These are phyloP conservation scores for Tineola bisselliella DNA, from an alignment of 2,888 invertebrate genomes.

Conservation along the genomic window DNA sequence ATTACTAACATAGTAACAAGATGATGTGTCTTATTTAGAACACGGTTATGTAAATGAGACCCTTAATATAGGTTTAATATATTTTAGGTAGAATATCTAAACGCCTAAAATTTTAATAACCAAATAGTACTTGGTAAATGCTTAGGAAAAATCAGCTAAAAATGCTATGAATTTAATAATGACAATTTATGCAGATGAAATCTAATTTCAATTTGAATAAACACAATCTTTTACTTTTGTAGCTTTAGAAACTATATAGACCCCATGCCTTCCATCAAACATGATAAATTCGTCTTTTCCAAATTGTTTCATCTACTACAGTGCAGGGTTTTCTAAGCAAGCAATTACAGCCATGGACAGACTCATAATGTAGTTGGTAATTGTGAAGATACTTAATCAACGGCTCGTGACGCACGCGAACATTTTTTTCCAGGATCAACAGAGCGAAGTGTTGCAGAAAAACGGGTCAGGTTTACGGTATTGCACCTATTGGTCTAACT, in stretches of 20 bases:
- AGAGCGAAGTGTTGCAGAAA: constrained; percentile 9
- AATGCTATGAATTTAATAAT: too few species aligned
- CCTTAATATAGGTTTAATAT: too few species aligned
- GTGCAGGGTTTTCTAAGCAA: not conserved
- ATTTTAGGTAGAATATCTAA: not conserved
- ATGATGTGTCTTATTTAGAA: too few species aligned
- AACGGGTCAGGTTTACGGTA: not conserved
- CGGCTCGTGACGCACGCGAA: constrained; percentile 10
- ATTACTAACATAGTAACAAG: too few species aligned
- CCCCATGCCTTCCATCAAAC: too few species aligned
- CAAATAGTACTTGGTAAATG: not conserved
- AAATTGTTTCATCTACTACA: not conserved
- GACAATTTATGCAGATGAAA: too few species aligned
- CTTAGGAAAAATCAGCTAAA: not conserved
- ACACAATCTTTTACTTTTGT: too few species aligned
- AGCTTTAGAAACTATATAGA: too few species aligned
- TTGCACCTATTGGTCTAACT: not conserved
- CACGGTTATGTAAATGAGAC: too few species aligned
- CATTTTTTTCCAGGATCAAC: constrained; percentile 11
- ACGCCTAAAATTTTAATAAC: not conserved
- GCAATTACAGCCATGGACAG: not conserved
- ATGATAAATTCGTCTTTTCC: not conserved
- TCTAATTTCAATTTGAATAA: too few species aligned
- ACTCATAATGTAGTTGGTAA: constrained; percentile 8
- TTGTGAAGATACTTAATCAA: constrained; percentile 4